A percentile compares a stretch with the other conserved stretches of the same genome.
phyloP scores from a whole-genome alignment of 2,797 vertebrate species.

The Sebastes baramenuke region DNA sequence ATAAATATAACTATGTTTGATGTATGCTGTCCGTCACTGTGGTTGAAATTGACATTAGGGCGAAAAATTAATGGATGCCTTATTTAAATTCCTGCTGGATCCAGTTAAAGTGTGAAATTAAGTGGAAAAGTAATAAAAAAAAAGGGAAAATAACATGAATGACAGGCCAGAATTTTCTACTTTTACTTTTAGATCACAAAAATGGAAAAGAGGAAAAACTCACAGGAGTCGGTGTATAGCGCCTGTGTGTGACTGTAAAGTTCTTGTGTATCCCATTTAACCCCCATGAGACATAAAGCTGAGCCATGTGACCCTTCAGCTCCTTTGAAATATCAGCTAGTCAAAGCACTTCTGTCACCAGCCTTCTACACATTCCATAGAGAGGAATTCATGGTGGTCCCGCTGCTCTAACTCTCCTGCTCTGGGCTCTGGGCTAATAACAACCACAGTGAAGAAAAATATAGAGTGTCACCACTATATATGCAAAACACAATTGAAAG shows the following conservation, averaged over 20 bases:
- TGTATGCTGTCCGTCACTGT: constrained; percentile 1
- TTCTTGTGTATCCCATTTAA: background rate
- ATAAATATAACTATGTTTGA: constrained; percentile 22
- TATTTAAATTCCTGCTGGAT: constrained; percentile 34
- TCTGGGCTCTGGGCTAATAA: background rate
- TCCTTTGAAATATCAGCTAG: constrained; percentile 40
- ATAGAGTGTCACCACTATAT: background rate
- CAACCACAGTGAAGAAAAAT: background rate
- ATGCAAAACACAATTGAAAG: constrained; percentile 7
- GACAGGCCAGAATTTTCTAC: background rate
- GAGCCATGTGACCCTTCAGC: constrained; percentile 27
- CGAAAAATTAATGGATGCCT: constrained; percentile 32
- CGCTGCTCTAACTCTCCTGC: background rate
- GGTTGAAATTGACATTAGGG: constrained; percentile 1
- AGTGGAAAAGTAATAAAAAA: constrained; percentile 25
- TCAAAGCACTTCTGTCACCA: constrained; percentile 19
- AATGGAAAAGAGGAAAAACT: background rate
- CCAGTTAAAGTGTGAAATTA: constrained; percentile 53
- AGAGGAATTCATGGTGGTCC: constrained; percentile 22
- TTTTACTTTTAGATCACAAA: background rate
- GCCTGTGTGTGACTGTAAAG: background rate
- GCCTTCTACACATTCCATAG: constrained; percentile 15
- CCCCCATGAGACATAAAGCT: constrained; percentile 13
- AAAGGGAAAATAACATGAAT: background rate
- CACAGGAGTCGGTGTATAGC: background rate